phyloP scores from a whole-genome alignment of 1,140 invertebrate genomes.

The Teleopsis dalmanni region DNA sequence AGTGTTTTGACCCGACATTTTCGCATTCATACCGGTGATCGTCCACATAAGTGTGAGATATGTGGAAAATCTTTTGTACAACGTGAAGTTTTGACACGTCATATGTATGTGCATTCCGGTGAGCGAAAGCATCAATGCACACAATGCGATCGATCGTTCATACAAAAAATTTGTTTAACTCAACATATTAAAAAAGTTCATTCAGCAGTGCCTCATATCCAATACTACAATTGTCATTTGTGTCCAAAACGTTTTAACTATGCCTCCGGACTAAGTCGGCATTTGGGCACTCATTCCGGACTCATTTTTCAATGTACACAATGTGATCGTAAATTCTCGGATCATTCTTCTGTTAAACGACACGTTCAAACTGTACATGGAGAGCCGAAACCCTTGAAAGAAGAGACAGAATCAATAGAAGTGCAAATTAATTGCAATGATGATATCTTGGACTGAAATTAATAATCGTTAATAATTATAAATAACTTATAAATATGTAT shows the following conservation, averaged over 20 bases:
- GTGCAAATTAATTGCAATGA: no score
- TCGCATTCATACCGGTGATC: conserved; percentile 68
- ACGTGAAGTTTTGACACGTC: conserved; percentile 72
- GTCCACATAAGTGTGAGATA: conserved; percentile 64
- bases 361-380: conserved; percentile 45
- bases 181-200: conserved; percentile 57
- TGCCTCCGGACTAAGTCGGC: conserved; percentile 60
- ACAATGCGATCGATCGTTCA: conserved; percentile 65
- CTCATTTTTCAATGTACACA: conserved; percentile 57
- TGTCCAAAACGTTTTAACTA: conserved; percentile 51
- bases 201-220: conserved; percentile 50
- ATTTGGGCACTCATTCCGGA: conserved; percentile 58
- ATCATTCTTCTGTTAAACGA: conserved; percentile 59
- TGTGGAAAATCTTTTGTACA: conserved; percentile 69
- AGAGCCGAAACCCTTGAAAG: no score
- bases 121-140: conserved; percentile 73
- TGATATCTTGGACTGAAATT: no score
- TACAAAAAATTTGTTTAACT: conserved; percentile 58
- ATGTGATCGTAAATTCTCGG: conserved; percentile 59
- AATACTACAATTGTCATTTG: conserved; percentile 57
- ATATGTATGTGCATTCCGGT: conserved; percentile 76
- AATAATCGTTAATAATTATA: no score
- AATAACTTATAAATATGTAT: no score
- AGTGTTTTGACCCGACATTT: conserved; percentile 70
- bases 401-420: no score